Base-by-base conservation (phyloP, 2,888 invertebrate species). In the Caenorhabditis sp. region DNA sequence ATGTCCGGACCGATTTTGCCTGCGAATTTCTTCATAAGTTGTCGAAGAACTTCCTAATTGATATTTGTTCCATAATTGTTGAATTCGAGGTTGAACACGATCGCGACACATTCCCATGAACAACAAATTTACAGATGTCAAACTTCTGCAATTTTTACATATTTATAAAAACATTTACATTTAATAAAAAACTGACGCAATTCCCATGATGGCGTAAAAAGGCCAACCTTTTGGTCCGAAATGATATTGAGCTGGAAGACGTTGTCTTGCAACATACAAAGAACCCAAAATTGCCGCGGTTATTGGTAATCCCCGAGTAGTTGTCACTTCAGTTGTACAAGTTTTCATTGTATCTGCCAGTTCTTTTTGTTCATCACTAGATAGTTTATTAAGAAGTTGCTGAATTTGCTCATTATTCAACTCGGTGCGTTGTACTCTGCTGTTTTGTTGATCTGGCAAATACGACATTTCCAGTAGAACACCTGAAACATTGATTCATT, bases 171-270 rank as follows among this genome's bases (percentile, higher is more conserved):
- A 43, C n/a, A 27, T 17, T 20, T 23, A 21, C 3, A 43, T 43
- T 43, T 17, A 12, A 20, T 17, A 27, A 60, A 66, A 52, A 21
- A 63, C 74, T 14, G 57, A 74, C 74, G 68, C 81, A 21, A 85
- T 65, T 38, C 84, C 85, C 69, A 85, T 78, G 31, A 85, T 69
- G 12, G 77, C 79, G 71, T 85, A 85, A 69, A 85, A 85, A 1
- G 82, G 80, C 83, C 83, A 85, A 27, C 82, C 80, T 70, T 83
- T 83, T 10, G 85, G 85, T 20, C 85, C 85, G 63, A 85, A 83
- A 65, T 82, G 83, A 62, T 79, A 80, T 62, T 78, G 76, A 8
- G 73, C 59, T 0, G 85, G 85, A n/a, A 85, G 67, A 5, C 80
- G 76, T 8, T 72, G 70, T n/a, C 84, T 70, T 0, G 84, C 83